Percentiles rank a stretch among this genome's conserved stretches.
phyloP scores from a whole-genome alignment of 1,140 invertebrate genomes.

The Hyles vespertilio region DNA sequence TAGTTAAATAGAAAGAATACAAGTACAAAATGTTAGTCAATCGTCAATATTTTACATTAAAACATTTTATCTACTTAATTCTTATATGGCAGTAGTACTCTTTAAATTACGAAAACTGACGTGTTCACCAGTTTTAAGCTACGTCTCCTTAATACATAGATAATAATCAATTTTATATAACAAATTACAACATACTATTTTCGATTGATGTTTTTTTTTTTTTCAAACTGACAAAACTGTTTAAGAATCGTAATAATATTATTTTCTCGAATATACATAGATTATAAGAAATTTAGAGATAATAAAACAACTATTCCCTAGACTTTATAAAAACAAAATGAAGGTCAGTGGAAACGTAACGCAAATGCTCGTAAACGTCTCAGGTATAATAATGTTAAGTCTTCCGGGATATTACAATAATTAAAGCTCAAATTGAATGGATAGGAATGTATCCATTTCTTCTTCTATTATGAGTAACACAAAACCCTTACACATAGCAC shows the following conservation, averaged over 20 bases:
- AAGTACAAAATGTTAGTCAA: constrained; percentile 53
- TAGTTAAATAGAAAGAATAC: constrained; percentile 41
- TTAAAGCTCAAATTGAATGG: constrained; percentile 70
- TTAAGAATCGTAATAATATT: constrained; percentile 35
- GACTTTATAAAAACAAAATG: constrained; percentile 31
- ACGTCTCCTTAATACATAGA: constrained; percentile 53
- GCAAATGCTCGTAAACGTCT: constrained; percentile 30
- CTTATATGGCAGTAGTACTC: constrained; percentile 64
- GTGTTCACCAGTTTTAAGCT: constrained; percentile 43
- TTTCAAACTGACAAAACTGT: constrained; percentile 41
- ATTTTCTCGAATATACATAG: constrained; percentile 43
- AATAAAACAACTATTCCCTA: constrained; percentile 38
- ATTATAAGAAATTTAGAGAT: constrained; percentile 48
- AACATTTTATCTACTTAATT: constrained; percentile 65
- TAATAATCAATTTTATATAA: constrained; percentile 51
- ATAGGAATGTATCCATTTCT: constrained; percentile 41
- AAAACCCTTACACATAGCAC: constrained; percentile 37
- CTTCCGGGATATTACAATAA: constrained; percentile 62
- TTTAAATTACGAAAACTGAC: constrained; percentile 48
- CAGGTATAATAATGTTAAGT: constrained; percentile 29
- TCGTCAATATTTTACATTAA: constrained; percentile 56
- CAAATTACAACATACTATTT: constrained; percentile 61
- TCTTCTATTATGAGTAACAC: constrained; percentile 36
- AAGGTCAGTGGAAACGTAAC: constrained; percentile 30
- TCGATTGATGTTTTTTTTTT: constrained; percentile 37